These are phyloP conservation scores for Drosophila leontia DNA, from an alignment of 1,140 invertebrate genomes.

Conservation along the genomic window DNA sequence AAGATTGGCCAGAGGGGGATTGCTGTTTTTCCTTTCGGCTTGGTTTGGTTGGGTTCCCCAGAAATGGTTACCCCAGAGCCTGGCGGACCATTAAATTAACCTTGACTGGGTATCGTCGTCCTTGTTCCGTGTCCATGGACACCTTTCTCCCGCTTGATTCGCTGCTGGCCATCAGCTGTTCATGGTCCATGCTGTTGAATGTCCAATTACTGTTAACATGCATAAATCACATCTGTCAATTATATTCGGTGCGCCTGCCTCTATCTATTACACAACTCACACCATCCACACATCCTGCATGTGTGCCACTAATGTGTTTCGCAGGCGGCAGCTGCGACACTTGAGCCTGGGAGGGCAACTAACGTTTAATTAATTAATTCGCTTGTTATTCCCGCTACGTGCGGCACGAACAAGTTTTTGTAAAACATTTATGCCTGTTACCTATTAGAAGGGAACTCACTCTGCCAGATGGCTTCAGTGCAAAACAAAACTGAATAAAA, in stretches of 20 bases:
- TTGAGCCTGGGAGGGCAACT: conserved; percentile 45
- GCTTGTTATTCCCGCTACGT: conserved; percentile 63
- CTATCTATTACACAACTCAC: conserved; percentile 10
- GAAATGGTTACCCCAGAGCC: conserved; percentile 11
- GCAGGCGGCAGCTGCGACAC: conserved; percentile 73
- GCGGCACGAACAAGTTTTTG: conserved; percentile 49
- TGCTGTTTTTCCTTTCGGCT: conserved; percentile 5
- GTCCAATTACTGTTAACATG: conserved; percentile 50
- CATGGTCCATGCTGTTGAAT: conserved; percentile 38
- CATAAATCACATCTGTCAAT: conserved; percentile 77
- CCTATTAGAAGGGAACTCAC: conserved; percentile 11
- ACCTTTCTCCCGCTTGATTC: conserved; percentile 27
- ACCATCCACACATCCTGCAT: conserved; percentile 15
- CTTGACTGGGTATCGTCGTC: conserved; percentile 24
- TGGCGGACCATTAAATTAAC: conserved; percentile 38
- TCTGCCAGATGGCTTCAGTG: not conserved
- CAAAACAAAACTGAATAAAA: not conserved
- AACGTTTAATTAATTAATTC: conserved; percentile 80
- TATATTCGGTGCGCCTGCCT: conserved; percentile 28
- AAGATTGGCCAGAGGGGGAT: conserved; percentile 14
- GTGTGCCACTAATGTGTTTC: conserved; percentile 65
- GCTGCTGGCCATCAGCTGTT: conserved; percentile 29
- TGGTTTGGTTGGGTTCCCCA: not conserved
- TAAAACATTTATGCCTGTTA: conserved; percentile 53
- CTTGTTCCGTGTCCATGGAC: conserved; percentile 16